These are phyloP conservation scores for Drosophila helvetica DNA, from an alignment of 2,888 invertebrate species.

Conservation along the genomic window DNA sequence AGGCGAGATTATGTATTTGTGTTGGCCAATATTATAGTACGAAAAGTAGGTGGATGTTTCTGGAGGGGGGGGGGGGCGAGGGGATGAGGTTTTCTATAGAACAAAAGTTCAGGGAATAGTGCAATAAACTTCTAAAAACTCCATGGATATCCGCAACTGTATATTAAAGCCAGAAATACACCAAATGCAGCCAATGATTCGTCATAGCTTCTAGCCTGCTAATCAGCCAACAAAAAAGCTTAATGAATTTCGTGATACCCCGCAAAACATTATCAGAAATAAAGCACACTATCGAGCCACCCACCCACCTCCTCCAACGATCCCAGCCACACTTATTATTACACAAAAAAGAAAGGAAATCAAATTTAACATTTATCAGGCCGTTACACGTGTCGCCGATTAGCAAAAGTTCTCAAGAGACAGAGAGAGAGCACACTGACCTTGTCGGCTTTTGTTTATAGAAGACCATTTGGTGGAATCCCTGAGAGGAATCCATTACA, in stretches of 20 bases:
- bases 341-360: constrained; percentile 10
- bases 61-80: too few relatives aligned
- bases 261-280: constrained; percentile 1
- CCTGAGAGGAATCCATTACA: constrained; percentile 31
- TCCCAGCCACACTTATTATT: constrained; percentile 17
- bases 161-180: too few relatives aligned
- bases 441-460: constrained; percentile 36
- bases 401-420: constrained; percentile 44
- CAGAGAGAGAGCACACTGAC: constrained; percentile 26
- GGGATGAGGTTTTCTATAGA: too few relatives aligned
- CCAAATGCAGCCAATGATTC: too few relatives aligned
- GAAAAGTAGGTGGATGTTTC: neutral
- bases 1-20: constrained; percentile 48
- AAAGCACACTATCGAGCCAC: neutral
- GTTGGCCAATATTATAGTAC: constrained; percentile 18
- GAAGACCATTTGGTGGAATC: constrained; percentile 32
- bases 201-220: neutral
- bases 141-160: too few relatives aligned
- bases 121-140: too few relatives aligned
- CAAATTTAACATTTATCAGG: constrained; percentile 46
- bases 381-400: constrained; percentile 70
- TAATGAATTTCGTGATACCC: constrained; percentile 14
- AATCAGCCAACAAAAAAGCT: constrained; percentile 2
- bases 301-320: neutral
- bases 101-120: too few relatives aligned